Percentiles rank a stretch among this genome's conserved stretches.
phyloP scores from a whole-genome alignment of 1,140 invertebrate species.

The Charaxes varanes region DNA sequence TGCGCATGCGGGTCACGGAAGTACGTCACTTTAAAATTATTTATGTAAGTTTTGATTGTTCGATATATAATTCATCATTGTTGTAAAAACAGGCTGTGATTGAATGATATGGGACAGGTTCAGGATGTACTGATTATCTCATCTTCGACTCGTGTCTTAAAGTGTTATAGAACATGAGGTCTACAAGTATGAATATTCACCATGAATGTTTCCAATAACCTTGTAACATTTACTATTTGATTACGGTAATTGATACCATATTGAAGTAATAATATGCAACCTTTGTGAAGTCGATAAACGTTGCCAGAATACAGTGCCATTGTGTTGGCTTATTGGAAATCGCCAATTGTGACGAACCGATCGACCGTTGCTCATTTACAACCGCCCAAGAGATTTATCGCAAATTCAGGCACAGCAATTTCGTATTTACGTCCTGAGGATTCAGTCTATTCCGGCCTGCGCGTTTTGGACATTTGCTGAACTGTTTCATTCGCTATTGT shows the following conservation, averaged over 20 bases:
- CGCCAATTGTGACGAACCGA: conserved; percentile 5
- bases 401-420: conserved; percentile 3
- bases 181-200: too few relatives aligned
- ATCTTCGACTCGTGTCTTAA: too few relatives aligned
- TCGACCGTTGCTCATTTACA: conserved; percentile 14
- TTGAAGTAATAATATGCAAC: not conserved
- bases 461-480: not conserved
- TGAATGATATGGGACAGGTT: too few relatives aligned
- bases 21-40: conserved; percentile 10
- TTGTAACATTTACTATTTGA: too few relatives aligned
- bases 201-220: too few relatives aligned
- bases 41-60: conserved; percentile 6
- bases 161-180: too few relatives aligned
- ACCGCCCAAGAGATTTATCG: not conserved
- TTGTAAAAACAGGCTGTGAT: too few relatives aligned
- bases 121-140: too few relatives aligned
- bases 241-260: too few relatives aligned
- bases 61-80: conserved; percentile 1
- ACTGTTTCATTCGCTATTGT: conserved; percentile 12
- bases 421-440: not conserved
- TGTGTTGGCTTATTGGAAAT: conserved; percentile 9
- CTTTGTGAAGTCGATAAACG: not conserved
- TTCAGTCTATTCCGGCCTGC: not conserved
- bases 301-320: not conserved
- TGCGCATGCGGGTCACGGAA: conserved; percentile 6